These are phyloP conservation scores for Mionectes olivaceus DNA, from an alignment of 2,797 vertebrate species.

Conservation along the genomic window DNA sequence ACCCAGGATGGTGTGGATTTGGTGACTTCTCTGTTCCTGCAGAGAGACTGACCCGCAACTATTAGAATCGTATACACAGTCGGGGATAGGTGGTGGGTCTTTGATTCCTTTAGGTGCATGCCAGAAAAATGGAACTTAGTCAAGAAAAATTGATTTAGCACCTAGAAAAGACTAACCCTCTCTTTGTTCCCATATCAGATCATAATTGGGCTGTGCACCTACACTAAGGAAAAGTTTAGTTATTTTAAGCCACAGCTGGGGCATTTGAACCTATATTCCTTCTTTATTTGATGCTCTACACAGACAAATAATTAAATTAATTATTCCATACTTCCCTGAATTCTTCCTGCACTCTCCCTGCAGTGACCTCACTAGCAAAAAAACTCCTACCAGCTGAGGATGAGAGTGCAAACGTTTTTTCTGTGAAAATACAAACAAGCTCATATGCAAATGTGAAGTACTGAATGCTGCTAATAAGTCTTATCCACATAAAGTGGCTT, in stretches of 20 bases:
- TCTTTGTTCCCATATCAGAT: neutral
- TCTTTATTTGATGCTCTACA: neutral
- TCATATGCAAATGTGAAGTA: neutral
- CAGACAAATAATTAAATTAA: conserved; percentile 3
- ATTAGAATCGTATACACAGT: neutral
- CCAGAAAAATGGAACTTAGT: neutral
- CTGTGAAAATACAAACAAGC: neutral
- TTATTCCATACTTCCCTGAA: neutral
- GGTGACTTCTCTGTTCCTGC: neutral
- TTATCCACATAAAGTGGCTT: neutral
- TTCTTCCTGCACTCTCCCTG: neutral
- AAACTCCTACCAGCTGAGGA: neutral
- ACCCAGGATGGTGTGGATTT: neutral
- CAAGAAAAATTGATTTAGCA: neutral
- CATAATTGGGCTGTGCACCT: neutral
- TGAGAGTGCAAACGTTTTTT: neutral
- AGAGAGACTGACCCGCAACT: neutral
- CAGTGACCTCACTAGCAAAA: neutral
- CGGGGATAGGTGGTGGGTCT: neutral
- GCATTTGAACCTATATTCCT: neutral
- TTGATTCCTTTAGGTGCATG: neutral
- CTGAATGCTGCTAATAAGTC: neutral
- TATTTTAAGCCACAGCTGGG: neutral
- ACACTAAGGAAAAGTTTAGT: neutral
- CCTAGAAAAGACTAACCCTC: neutral